Percentiles rank a stretch among this genome's conserved stretches.
These are phyloP conservation scores for Cygnus buccinator DNA, from an alignment of 2,113 vertebrate species.

Conservation along the genomic window DNA sequence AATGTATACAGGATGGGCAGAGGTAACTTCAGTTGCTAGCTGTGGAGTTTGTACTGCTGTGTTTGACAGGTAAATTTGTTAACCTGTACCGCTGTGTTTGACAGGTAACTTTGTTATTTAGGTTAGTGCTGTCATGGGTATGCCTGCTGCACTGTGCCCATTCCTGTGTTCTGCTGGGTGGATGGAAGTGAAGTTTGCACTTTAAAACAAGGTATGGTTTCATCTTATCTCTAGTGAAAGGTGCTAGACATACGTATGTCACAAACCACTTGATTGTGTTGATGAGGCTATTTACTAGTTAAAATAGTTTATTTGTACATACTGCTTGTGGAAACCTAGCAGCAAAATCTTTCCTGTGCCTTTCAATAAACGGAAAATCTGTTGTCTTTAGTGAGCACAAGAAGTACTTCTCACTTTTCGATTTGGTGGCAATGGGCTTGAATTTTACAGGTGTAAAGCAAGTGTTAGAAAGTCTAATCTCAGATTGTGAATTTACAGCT, in stretches of 20 bases:
- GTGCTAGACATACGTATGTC: accelerated
- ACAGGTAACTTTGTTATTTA: accelerated
- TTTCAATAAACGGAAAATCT: background rate
- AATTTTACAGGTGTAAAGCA: background rate
- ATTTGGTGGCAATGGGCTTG: background rate
- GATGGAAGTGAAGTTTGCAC: background rate
- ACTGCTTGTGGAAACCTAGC: background rate
- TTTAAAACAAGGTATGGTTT: background rate
- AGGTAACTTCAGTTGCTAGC: background rate
- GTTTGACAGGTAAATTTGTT: background rate
- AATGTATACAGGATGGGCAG: background rate
- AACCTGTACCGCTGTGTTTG: background rate
- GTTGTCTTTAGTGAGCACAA: background rate
- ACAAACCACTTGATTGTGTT: background rate
- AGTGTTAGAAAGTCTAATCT: background rate
- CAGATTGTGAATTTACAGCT: background rate
- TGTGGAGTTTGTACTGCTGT: background rate
- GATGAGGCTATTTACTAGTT: background rate
- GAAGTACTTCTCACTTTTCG: background rate
- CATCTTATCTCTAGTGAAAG: background rate
- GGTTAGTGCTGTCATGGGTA: accelerated
- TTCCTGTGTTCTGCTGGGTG: background rate
- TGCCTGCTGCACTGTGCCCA: accelerated
- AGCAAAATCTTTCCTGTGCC: background rate
- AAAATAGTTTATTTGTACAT: background rate